Evolutionary conservation across 2,113 vertebrate genomes (phyloP).

Genomic region (Nothobranchius kuhntae): DNA sequence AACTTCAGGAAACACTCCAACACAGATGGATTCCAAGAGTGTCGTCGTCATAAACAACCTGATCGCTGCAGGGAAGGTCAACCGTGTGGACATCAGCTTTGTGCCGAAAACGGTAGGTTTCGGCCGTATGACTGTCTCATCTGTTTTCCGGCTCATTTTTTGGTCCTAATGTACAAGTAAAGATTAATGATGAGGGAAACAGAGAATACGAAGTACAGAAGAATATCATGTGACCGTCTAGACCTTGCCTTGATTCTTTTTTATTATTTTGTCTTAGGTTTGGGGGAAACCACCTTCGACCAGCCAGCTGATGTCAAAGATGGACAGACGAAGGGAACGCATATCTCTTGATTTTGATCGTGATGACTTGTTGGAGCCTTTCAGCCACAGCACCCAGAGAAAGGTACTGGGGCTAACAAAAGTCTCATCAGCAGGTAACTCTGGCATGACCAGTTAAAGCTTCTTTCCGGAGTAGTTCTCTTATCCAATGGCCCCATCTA

Average conservation of each 20-base stretch:
- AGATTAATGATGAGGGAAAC: too few relatives aligned
- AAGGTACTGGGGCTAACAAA: constrained; percentile 61
- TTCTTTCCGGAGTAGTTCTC: too few relatives aligned
- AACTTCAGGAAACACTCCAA: constrained; percentile 39
- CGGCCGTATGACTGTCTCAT: background rate
- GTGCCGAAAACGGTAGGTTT: constrained; percentile 82
- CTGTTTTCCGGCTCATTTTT: too few relatives aligned
- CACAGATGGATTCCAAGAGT: constrained; percentile 63
- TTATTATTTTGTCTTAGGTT: constrained; percentile 64
- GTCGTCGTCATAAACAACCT: constrained; percentile 78
- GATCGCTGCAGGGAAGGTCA: constrained; percentile 78
- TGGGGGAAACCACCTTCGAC: constrained; percentile 84
- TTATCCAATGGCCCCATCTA: too few relatives aligned
- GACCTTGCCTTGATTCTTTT: too few relatives aligned
- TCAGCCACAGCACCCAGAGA: constrained; percentile 76
- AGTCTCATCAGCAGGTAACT: background rate
- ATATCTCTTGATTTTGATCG: constrained; percentile 78
- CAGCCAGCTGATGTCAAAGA: constrained; percentile 79
- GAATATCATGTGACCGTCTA: too few relatives aligned
- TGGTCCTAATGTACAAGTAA: background rate
- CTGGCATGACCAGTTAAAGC: too few relatives aligned
- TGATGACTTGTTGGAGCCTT: constrained; percentile 82
- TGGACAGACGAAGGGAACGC: constrained; percentile 69
- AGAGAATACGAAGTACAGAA: too few relatives aligned
- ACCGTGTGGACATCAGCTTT: constrained; percentile 83